phyloP scores from a whole-genome alignment of 2,797 vertebrate species.

The Scarus forsteni region DNA sequence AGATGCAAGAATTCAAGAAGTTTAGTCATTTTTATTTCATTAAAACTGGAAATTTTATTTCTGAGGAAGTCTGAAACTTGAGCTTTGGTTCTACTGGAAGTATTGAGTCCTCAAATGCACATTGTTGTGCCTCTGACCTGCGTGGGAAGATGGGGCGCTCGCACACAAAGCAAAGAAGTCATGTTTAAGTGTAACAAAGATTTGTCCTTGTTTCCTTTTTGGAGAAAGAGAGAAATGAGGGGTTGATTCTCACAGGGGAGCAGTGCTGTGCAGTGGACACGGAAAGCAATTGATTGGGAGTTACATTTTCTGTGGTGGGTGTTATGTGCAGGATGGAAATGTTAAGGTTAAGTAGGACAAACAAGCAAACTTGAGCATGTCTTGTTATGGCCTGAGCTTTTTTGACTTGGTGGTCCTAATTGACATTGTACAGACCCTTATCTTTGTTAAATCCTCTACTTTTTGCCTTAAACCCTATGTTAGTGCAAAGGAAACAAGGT shows the following conservation, averaged over 20 bases:
- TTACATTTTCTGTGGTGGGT: constrained; percentile 39
- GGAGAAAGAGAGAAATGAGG: constrained; percentile 60
- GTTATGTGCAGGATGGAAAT: constrained; percentile 45
- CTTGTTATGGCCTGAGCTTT: constrained; percentile 29
- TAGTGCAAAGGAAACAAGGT: background rate
- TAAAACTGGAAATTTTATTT: constrained; percentile 40
- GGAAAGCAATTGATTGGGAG: constrained; percentile 48
- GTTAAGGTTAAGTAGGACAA: constrained; percentile 41
- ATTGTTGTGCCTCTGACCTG: constrained; percentile 69
- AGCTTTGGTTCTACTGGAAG: constrained; percentile 52
- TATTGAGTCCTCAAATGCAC: constrained; percentile 56
- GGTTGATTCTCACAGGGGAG: constrained; percentile 60
- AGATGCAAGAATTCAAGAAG: no score
- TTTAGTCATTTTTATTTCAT: constrained; percentile 20
- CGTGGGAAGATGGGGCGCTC: constrained; percentile 72
- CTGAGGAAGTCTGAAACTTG: constrained; percentile 36
- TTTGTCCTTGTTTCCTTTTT: constrained; percentile 70
- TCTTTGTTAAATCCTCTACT: constrained; percentile 15
- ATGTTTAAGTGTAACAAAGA: constrained; percentile 70
- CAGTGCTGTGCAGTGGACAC: constrained; percentile 31
- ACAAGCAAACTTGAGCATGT: constrained; percentile 34
- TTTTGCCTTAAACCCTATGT: background rate
- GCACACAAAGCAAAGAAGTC: constrained; percentile 72
- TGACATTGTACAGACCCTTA: constrained; percentile 32
- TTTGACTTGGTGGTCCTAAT: constrained; percentile 65